phyloP scores from a whole-genome alignment of 2,888 invertebrate genomes.

The Liposcelis brunnea region DNA sequence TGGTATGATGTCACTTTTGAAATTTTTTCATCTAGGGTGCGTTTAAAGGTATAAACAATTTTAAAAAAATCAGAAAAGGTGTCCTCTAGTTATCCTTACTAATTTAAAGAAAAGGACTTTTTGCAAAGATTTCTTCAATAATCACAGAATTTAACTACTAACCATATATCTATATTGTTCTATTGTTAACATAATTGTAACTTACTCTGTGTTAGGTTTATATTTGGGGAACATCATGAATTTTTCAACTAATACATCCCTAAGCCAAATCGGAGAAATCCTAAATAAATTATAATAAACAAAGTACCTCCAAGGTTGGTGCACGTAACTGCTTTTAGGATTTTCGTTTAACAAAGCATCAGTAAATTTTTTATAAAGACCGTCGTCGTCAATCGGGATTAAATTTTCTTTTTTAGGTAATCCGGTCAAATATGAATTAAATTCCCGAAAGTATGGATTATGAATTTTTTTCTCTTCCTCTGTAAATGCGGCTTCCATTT shows the following conservation, averaged over 20 bases:
- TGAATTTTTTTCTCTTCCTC: constrained; percentile 45
- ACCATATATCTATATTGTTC: too few species aligned
- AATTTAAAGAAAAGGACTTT: too few species aligned
- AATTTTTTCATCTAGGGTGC: too few species aligned
- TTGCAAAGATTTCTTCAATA: too few species aligned
- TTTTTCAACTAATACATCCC: constrained; percentile 40
- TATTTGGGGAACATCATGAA: constrained; percentile 48
- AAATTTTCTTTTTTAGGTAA: constrained; percentile 28
- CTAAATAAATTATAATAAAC: constrained; percentile 48
- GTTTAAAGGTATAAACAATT: too few species aligned
- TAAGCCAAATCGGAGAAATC: constrained; percentile 36
- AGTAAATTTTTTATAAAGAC: constrained; percentile 41
- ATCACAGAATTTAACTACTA: too few species aligned
- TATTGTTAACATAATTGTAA: too few species aligned
- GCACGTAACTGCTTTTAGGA: constrained; percentile 45
- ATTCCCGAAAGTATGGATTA: constrained; percentile 43
- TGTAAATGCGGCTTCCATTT: constrained; percentile 45
- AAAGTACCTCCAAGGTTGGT: constrained; percentile 47
- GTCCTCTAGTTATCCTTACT: too few species aligned
- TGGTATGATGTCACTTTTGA: too few species aligned
- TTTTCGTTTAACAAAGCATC: constrained; percentile 39
- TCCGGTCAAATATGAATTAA: constrained; percentile 38
- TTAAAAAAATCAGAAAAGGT: too few species aligned
- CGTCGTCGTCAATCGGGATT: constrained; percentile 33
- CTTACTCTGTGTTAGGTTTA: too few species aligned